phyloP scores from a whole-genome alignment of 2,888 invertebrate genomes.

The Prostheceraeus crozeri region DNA sequence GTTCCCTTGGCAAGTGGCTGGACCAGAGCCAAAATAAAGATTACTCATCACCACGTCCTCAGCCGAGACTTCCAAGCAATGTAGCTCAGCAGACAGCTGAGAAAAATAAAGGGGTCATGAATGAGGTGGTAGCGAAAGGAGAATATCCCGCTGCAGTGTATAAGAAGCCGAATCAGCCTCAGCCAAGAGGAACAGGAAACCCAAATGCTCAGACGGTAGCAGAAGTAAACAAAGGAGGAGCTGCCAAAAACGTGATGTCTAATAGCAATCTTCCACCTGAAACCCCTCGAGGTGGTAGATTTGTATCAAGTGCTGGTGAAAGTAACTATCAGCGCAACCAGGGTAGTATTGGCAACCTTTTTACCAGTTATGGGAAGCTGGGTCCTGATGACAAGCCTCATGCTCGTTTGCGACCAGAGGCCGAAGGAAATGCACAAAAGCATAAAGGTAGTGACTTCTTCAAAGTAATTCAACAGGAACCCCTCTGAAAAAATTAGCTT shows the following conservation, averaged over 20 bases:
- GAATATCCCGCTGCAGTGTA: slow-evolving; percentile 1
- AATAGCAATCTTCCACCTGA: not conserved
- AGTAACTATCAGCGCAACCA: not conserved
- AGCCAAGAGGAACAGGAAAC: not conserved
- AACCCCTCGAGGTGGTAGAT: not conserved
- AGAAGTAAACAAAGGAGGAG: not conserved
- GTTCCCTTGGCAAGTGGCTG: slow-evolving; percentile 29
- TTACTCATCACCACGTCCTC: slow-evolving; percentile 10
- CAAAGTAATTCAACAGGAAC: not conserved
- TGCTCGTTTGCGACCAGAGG: not conserved
- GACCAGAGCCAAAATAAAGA: slow-evolving; percentile 7
- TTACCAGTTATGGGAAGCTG: not conserved
- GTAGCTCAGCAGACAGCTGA: slow-evolving; percentile 8
- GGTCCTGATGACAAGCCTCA: not conserved
- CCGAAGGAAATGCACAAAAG: not conserved
- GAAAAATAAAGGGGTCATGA: not conserved
- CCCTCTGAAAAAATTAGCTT: too few species aligned
- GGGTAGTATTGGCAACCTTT: not conserved
- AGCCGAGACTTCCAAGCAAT: not conserved
- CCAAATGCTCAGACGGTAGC: not conserved
- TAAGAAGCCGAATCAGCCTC: not conserved
- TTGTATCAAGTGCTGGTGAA: not conserved
- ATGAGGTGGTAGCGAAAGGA: not conserved
- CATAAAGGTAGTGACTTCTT: slow-evolving; percentile 7
- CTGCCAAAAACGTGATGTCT: not conserved